Evolutionary conservation across 2,113 vertebrate species (phyloP), one percentile per base, ranked within the genome.

Genomic region (Amphilophus citrinellus): DNA sequence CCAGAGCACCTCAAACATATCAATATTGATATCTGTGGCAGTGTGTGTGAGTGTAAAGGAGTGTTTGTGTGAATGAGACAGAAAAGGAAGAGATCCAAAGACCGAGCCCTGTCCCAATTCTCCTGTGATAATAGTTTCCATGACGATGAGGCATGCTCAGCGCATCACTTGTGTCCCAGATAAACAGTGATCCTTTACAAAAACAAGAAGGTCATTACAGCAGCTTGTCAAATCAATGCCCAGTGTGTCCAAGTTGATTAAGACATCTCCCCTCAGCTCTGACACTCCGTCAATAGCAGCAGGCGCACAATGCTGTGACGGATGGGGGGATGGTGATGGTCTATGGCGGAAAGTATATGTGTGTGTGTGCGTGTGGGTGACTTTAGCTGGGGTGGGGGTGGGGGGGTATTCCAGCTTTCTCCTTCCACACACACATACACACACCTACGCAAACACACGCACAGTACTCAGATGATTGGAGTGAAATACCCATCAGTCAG

Each of bases 121-220:
- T 87, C 90, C 85, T 61, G 65, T 96, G 96, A 96, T 97, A 96
- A 96, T 96, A 95, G 98, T 98, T 98, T 97, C 97, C 98, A 98
- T 99, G 98, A 98, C 97, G 93, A 98, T 97, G 95, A 92, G 92
- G 96, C 96, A 94, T 95, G 95, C 94, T 95, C 87, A 79, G 94
- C 95, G 79, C 95, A 95, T 96, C 95, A 94, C 94, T 96, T 95
- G 96, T 96, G 96, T 96, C 95, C 87, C 95, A 95, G 96, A 97
- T 98, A 98, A 98, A 99, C 97, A 98, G 97, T 96, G 97, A 98
- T 98, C 97, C 97, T 98, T 98, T 97, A 98, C 96, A 95, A 98
- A 99, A 98, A 98, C 97, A 98, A 98, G 97, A 97, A 98, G 97
- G 98, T 98, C 98, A 98, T 99, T 99, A 99, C 97, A 95, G 97